Evolutionary conservation across 2,113 vertebrate species (phyloP).

Genomic region (Seriola rivoliana): DNA sequence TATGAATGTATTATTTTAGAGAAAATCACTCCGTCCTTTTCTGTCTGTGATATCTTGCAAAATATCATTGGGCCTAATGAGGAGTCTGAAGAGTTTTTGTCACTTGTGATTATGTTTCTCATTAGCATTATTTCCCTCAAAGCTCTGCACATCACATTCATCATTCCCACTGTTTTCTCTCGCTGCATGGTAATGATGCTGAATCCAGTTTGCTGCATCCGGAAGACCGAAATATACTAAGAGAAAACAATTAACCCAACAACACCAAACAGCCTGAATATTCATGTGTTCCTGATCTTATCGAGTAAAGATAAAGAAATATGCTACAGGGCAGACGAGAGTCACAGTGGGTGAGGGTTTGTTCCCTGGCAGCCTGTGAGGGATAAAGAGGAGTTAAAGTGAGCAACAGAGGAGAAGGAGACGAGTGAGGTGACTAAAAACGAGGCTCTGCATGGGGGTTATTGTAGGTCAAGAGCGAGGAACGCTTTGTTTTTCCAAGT

Average conservation of each 20-base stretch:
- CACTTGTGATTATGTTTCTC: conserved; percentile 42
- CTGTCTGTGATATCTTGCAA: background rate
- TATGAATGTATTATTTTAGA: background rate
- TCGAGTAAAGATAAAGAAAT: background rate
- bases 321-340: conserved; percentile 18
- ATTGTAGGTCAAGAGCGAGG: conserved; percentile 22
- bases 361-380: conserved; percentile 2
- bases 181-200: conserved; percentile 23
- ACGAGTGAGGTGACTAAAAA: conserved; percentile 6
- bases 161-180: conserved; percentile 10
- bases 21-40: background rate
- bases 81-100: conserved; percentile 35
- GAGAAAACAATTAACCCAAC: conserved; percentile 18
- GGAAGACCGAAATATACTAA: background rate
- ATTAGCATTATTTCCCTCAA: conserved; percentile 42
- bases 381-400: background rate
- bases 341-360: conserved; percentile 2
- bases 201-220: background rate
- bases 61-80: conserved; percentile 15
- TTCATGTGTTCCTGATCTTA: conserved; percentile 30
- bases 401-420: background rate
- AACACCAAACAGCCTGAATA: conserved; percentile 17
- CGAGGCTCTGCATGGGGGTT: conserved; percentile 16
- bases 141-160: conserved; percentile 22
- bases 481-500: background rate